A percentile compares a stretch with the other conserved stretches of the same genome.
Evolutionary conservation across 2,113 vertebrate genomes (phyloP).

Genomic region (Hippopotamus amphibius): DNA sequence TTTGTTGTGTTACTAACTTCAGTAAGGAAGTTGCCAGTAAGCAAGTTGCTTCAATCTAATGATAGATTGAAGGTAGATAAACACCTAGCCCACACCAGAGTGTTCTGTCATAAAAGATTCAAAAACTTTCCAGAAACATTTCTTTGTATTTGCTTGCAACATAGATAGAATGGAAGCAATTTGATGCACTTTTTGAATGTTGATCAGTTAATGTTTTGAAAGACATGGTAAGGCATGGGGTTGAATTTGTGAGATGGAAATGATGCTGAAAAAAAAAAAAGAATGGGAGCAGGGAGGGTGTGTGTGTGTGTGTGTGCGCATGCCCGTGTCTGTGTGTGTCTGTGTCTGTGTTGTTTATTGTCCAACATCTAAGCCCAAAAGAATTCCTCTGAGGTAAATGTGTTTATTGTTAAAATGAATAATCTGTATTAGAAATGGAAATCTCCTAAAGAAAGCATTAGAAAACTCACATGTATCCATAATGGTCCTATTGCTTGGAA

Average conservation of each 20-base stretch:
- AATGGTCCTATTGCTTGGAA: not conserved
- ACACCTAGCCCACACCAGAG: not conserved
- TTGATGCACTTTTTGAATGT: not conserved
- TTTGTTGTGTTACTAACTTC: not conserved
- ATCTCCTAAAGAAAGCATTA: not conserved
- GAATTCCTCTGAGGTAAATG: not conserved
- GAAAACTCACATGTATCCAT: not conserved
- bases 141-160: not conserved
- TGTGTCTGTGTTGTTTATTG: not conserved
- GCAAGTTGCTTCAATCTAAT: not conserved
- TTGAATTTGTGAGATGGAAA: constrained; percentile 16
- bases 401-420: constrained; percentile 49
- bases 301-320: not conserved
- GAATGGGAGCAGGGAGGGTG: not conserved
- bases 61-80: not conserved
- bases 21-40: not conserved
- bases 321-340: not conserved
- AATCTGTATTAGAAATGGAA: constrained; percentile 40
- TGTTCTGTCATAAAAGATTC: not conserved
- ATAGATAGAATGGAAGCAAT: not conserved
- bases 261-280: not conserved
- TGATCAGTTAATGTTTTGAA: not conserved
- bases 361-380: not conserved
- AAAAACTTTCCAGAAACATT: constrained; percentile 6
- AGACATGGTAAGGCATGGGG: not conserved